phyloP scores from a whole-genome alignment of 2,113 vertebrate species.

The Melanostigma gelatinosum region DNA sequence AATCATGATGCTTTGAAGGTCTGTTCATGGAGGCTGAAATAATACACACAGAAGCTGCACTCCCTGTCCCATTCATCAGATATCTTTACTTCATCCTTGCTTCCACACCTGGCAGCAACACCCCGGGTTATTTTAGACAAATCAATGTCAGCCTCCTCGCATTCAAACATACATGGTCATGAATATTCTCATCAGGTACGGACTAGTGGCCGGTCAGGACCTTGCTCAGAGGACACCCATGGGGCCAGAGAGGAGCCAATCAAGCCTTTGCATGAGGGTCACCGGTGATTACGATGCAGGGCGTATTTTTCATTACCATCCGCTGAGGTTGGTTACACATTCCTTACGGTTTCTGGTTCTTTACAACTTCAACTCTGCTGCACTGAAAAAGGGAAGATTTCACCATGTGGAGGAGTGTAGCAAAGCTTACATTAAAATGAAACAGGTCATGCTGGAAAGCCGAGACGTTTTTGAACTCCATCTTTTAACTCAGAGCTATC shows the following conservation, averaged over 20 bases:
- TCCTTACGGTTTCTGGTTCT: conserved; percentile 26
- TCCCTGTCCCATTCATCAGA: conserved; percentile 14
- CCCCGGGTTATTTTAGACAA: conserved; percentile 55
- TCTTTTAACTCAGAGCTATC: not conserved
- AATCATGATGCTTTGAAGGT: conserved; percentile 10
- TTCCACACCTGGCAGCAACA: conserved; percentile 20
- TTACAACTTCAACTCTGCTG: conserved; percentile 29
- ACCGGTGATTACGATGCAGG: conserved; percentile 74
- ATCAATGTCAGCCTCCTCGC: conserved; percentile 54
- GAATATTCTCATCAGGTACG: conserved; percentile 75
- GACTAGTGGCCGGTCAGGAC: conserved; percentile 61
- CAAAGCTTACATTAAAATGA: conserved; percentile 16
- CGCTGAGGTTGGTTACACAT: conserved; percentile 54
- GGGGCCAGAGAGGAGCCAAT: conserved; percentile 70
- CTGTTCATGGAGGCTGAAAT: conserved; percentile 6
- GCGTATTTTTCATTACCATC: conserved; percentile 68
- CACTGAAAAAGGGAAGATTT: conserved; percentile 32
- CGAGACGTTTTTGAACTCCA: not conserved
- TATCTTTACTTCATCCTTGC: conserved; percentile 3
- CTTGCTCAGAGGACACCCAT: conserved; percentile 69
- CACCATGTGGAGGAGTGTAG: conserved; percentile 8
- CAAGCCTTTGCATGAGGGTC: conserved; percentile 60
- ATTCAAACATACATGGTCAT: conserved; percentile 60
- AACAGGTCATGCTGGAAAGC: not conserved
- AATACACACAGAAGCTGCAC: not conserved